Base-by-base conservation (phyloP, 2,113 vertebrate genomes). In the Perca schrenkii region DNA sequence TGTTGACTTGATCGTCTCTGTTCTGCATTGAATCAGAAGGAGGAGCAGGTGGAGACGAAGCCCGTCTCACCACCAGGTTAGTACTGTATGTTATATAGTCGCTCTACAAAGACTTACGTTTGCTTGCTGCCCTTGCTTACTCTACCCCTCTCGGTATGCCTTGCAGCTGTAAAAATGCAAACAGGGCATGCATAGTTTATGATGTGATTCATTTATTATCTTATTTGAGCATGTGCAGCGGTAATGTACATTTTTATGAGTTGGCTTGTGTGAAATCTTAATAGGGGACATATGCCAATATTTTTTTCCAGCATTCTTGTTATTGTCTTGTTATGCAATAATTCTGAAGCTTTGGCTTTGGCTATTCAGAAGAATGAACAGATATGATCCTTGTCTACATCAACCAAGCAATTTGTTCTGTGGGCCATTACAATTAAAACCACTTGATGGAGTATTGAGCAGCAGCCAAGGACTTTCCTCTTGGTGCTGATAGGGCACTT, bases 1-100 rank as follows among this genome's bases (percentile, higher is more conserved):
- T 31, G 4, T 62, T 92, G 84, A 83, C 63, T 78, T 2, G n/a
- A 58, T 80, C 25, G n/a, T 89, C 70, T 89, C 80, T 91, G 84
- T 92, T 86, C 77, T 86, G 75, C 89, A 71, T 87, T 93, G 76
- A 86, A 77, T 86, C 92, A 92, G 89, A 95, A 79, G 87, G 94
- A 95, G 68, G 88, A 89, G 31, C 89, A 92, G 87, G 86, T 80
- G 89, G 92, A 94, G 88, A 75, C 77, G 1, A 67, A 85, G 69
- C 75, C 81, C 3, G 86, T 86, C 87, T 92, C 91, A 36, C 88
- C 90, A 25, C 75, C 93, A 93, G 93, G 94, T 95, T 75, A 92
- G 93, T 94, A 28, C 28, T 28, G 28, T 28, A 19, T 57, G 77
- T 70, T 68, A 31, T 58, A 67, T 57, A 68, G 76, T 80, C 68